Evolutionary conservation across 2,797 vertebrate genomes (phyloP), one percentile per base, ranked within the genome.

Genomic region (Xiphorhynchus erythropygius): DNA sequence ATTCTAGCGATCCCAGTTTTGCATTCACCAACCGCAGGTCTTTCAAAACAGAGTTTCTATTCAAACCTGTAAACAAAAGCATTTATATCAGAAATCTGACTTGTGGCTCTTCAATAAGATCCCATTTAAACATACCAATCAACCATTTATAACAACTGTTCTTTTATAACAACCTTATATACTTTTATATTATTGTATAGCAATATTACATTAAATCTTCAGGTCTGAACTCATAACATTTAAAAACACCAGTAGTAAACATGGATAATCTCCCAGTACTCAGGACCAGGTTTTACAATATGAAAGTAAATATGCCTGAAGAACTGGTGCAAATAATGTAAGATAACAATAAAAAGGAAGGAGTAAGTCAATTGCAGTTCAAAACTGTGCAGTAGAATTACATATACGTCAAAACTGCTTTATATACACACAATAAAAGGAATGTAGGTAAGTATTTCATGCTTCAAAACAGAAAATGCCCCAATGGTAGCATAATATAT

Each of bases 1-100:
- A 91, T 85, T 98, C 98, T 62, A 98, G 95, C 3, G 98, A 98
- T 91, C 97, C 97, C 9, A 97, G 94, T 93, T 97, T 98, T 57
- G 98, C 97, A 25, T 92, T 98, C 49, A 87, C 96, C 52, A 95
- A 46, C 67, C 92, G 98, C 18, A 98, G 89, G 69, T 98, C 98
- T 94, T 97, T 98, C 74, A 97, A 79, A 86, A 96, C 89, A 10
- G 92, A 89, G 37, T 85, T 96, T 81, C 90, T 97, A 53, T 87
- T 93, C 86, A 95, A 92, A 95, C 86, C 98, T 98, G 93, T 41
- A 69, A 92, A 70, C 2, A 89, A 69, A 79, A 87, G 32, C 23
- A 76, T 18, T 76, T 70, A 3, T 25, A 74, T 71, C 27, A 88
- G 50, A 88, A 90, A 62, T 11, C 15, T 42, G 10, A 50, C 23